Percentiles rank a stretch among this genome's conserved stretches.
Conservation (phyloP, 1,140 invertebrate genomes). For the Ooceraea biroi region DNA sequence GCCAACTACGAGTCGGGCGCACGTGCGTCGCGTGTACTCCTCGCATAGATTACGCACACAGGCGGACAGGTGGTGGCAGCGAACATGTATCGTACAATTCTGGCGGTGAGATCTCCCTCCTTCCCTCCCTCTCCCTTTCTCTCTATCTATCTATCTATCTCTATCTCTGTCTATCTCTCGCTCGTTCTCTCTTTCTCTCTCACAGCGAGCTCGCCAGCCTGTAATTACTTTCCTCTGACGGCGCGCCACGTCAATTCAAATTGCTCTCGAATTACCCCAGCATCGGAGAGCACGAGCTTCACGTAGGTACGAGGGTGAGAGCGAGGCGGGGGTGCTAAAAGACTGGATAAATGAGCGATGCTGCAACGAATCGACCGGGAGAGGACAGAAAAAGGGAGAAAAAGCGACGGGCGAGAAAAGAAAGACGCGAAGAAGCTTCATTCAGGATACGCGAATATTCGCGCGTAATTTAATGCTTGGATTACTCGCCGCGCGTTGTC, state of each 20-base stretch:
- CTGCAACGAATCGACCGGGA: conserved; percentile 3
- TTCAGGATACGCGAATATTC: conserved; percentile 46
- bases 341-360: conserved; percentile 39
- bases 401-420: conserved; percentile 19
- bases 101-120: not conserved
- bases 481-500: conserved; percentile 58
- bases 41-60: conserved; percentile 60
- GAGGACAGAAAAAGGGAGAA: not conserved
- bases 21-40: conserved; percentile 30
- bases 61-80: conserved; percentile 4
- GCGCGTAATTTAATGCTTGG: too few species aligned
- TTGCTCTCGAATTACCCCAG: conserved; percentile 81
- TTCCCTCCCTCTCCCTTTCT: too few species aligned
- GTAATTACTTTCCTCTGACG: conserved; percentile 82
- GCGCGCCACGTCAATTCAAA: conserved; percentile 81
- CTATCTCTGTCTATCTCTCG: too few species aligned
- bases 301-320: not conserved
- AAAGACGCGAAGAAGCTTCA: not conserved
- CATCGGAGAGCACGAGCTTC: conserved; percentile 48
- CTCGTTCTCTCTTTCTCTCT: conserved; percentile 50
- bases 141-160: too few species aligned
- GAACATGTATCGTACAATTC: conserved; percentile 45
- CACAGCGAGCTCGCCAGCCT: conserved; percentile 67
- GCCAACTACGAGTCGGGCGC: conserved; percentile 1
- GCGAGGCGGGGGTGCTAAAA: not conserved